These are phyloP conservation scores for cattle (Bos taurus) DNA, from an alignment of 2,113 vertebrate genomes.

Conservation along the genomic window ARS-UCD2.0 NC_037335.1:102618501-102619000, in stretches of 20 bases:
- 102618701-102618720: neutral
- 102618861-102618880: neutral
- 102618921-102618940: constrained; percentile 36
- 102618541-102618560: neutral
- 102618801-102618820: neutral
- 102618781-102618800: neutral
- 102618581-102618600: neutral
- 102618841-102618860: neutral
- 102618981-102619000: constrained; percentile 76
- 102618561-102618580: neutral
- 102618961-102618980: constrained; percentile 81
- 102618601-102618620: neutral
- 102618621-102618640: neutral
- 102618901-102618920: neutral
- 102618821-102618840: neutral
- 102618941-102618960: constrained; percentile 73
- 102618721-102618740: neutral
- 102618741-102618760: neutral
- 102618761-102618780: neutral
- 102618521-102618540: neutral
- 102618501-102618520: neutral
- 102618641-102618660: neutral
- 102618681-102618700: neutral
- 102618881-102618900: neutral
- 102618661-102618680: neutral